Evolutionary conservation across 92 coral and sea anemone genomes (phyloP).

Genomic region (Palythoa heliodiscus): DNA sequence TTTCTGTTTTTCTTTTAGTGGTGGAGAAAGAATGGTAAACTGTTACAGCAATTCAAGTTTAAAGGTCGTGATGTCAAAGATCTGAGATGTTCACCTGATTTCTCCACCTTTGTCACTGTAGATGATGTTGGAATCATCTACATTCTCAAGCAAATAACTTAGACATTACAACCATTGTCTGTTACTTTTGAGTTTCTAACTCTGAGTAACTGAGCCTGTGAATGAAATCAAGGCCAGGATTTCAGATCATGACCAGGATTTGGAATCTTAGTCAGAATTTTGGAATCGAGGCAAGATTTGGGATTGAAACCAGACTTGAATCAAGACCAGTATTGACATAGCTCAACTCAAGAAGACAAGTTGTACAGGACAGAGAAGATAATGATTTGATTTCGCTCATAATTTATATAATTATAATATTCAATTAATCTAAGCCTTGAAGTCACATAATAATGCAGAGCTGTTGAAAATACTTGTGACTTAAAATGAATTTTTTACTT

Average conservation of each 20-base stretch:
- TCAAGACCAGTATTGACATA: too few species aligned
- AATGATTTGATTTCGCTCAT: too few species aligned
- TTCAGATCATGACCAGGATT: background rate
- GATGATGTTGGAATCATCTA: constrained; percentile 84
- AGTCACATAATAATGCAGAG: too few species aligned
- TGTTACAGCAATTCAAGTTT: constrained; percentile 87
- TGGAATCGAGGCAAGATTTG: too few species aligned
- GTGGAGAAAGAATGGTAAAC: constrained; percentile 76
- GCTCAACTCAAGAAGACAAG: too few species aligned
- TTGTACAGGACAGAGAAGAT: too few species aligned
- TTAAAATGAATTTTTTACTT: too few species aligned
- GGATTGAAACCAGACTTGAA: too few species aligned
- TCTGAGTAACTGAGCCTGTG: background rate
- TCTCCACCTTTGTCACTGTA: constrained; percentile 82
- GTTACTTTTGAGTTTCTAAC: background rate
- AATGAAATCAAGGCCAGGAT: background rate
- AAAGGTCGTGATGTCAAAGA: constrained; percentile 86
- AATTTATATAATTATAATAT: too few species aligned
- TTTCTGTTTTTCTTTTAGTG: constrained; percentile 62
- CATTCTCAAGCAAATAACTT: constrained; percentile 72
- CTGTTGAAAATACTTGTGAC: too few species aligned
- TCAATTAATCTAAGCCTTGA: too few species aligned
- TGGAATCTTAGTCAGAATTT: too few species aligned
- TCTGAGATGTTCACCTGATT: constrained; percentile 72
- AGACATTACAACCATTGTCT: background rate